A percentile compares a stretch with the other conserved stretches of the same genome.
These are phyloP conservation scores for Gobiocypris rarus DNA, from an alignment of 2,113 vertebrate genomes.

Conservation along the genomic window DNA sequence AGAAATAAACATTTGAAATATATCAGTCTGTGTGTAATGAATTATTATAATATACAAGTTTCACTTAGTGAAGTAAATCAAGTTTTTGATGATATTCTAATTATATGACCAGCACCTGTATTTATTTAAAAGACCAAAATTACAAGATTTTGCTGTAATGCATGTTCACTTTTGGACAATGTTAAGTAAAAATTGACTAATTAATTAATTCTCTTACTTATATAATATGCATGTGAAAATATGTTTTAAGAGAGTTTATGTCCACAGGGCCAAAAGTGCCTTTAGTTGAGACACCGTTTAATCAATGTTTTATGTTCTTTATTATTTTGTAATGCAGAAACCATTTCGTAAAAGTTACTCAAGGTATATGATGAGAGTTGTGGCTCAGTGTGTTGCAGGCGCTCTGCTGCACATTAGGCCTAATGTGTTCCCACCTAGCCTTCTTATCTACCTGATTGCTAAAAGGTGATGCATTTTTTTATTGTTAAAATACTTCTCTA, in stretches of 20 bases:
- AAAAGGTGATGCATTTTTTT: neutral
- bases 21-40: no score
- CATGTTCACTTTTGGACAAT: neutral
- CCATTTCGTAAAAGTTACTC: neutral
- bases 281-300: neutral
- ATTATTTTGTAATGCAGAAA: neutral
- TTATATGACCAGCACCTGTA: no score
- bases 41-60: no score
- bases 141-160: no score
- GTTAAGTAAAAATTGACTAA: no score
- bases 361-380: neutral
- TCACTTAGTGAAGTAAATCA: no score
- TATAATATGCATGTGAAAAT: no score
- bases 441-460: constrained; percentile 15
- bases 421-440: neutral
- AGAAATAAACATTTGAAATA: no score
- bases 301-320: neutral
- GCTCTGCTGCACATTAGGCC: neutral
- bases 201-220: no score
- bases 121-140: neutral
- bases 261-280: neutral
- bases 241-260: no score
- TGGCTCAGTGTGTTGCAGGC: neutral
- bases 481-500: constrained; percentile 8
- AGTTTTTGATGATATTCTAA: no score